Conservation (phyloP, 2,797 vertebrate genomes). For the Spea hammondii region DNA sequence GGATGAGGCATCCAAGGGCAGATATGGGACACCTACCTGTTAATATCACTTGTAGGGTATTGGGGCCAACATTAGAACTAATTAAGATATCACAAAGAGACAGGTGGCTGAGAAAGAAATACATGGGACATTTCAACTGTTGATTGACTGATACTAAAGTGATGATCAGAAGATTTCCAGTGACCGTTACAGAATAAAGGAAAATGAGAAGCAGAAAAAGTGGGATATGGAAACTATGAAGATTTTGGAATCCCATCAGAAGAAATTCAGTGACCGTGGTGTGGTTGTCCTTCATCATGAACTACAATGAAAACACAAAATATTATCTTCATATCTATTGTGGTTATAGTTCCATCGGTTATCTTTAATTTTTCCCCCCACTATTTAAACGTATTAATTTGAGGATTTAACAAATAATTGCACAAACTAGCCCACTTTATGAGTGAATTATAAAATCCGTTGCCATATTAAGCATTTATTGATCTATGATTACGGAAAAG, state of each 20-base stretch:
- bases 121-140: not conserved
- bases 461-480: too few species aligned
- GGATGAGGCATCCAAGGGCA: not conserved
- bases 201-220: not conserved
- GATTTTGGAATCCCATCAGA: constrained; percentile 1
- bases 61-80: not conserved
- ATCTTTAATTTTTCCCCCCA: too few species aligned
- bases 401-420: too few species aligned
- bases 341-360: too few species aligned
- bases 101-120: not conserved
- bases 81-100: not conserved
- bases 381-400: too few species aligned
- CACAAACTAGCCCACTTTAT: too few species aligned
- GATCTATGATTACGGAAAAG: too few species aligned
- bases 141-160: not conserved
- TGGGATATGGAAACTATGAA: not conserved
- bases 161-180: not conserved
- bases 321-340: too few species aligned
- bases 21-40: not conserved
- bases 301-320: not conserved
- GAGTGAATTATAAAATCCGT: too few species aligned
- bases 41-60: not conserved
- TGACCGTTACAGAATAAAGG: not conserved
- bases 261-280: not conserved
- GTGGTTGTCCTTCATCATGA: not conserved